Base-by-base conservation (phyloP, 2,113 vertebrate genomes). In the Pogonocichla stellata region DNA sequence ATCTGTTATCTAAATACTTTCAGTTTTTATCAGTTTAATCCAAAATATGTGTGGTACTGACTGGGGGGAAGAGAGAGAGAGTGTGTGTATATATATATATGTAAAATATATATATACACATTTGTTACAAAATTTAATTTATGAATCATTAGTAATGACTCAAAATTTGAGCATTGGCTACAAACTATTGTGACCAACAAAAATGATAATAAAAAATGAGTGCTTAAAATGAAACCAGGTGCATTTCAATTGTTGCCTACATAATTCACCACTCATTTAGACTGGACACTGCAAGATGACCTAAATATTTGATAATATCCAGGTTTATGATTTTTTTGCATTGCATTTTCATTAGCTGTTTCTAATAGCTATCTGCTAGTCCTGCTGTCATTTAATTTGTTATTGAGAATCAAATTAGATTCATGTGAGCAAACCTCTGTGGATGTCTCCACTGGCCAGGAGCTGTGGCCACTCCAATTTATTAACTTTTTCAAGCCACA, bases 31-130 rank as follows among this genome's bases (percentile, higher is more conserved):
- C 19, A 50, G 2, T 57, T 47, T 61, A 77, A 79, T 47, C 7
- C 40, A 86, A 92, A 65, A 83, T 48, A 69, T 42, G 17, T 11
- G 66, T 65, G 11, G 8, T 40, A 70, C 20, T 4, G 2, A 26
- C 3, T 3, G 0, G 2, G 8, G 6, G 9, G 4, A 50, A 74
- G 40, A 81, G 14, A 56, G 6, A 19, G 38, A 38, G 38, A 10
- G 38, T 38, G 38, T 38, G 38, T 38, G 38, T 38, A n/a, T 29
- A 24, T 18, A 34, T 17, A 23, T 25, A 25, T 19, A 12, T 12
- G 26, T 12, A 43, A 61, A 12, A n/a, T 42, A 19, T 47, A 10
- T 11, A 57, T 9, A 20, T 3, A 47, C 4, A 24, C 9, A 33
- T 64, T 88, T 54, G 3, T 56, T 71, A 64, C 54, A 70, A 53